Conservation (phyloP, 2,797 vertebrate species). For the Hyperoplus immaculatus region DNA sequence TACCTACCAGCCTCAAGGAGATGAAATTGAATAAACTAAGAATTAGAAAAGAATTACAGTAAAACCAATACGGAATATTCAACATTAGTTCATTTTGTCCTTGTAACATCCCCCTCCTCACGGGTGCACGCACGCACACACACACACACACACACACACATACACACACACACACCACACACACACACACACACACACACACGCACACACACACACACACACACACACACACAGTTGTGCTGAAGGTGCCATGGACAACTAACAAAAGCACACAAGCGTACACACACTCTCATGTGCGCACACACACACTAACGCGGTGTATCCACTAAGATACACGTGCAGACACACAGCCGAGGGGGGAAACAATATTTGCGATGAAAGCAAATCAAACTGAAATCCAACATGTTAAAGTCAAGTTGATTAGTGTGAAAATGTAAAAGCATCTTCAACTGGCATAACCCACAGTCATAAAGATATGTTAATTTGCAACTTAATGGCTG, state of each 20-base stretch:
- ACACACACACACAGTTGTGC: slow-evolving; percentile 50
- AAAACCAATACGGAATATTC: slow-evolving; percentile 89
- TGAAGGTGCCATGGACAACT: slow-evolving; percentile 73
- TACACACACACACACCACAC: slow-evolving; percentile 25
- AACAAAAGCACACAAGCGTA: slow-evolving; percentile 41
- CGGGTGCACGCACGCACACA: slow-evolving; percentile 20
- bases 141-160: slow-evolving; percentile 37
- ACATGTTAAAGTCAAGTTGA: slow-evolving; percentile 87
- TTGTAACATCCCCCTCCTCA: slow-evolving; percentile 66
- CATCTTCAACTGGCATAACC: slow-evolving; percentile 83
- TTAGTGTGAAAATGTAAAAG: slow-evolving; percentile 86
- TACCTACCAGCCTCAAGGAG: slow-evolving; percentile 87
- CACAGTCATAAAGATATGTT: slow-evolving; percentile 85
- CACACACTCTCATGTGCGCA: slow-evolving; percentile 18
- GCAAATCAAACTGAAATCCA: slow-evolving; percentile 87
- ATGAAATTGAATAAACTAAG: slow-evolving; percentile 89
- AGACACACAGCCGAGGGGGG: slow-evolving; percentile 75
- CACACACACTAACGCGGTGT: slow-evolving; percentile 39
- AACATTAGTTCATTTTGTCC: slow-evolving; percentile 86
- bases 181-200: slow-evolving; percentile 9
- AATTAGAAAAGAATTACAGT: slow-evolving; percentile 89
- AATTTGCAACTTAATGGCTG: slow-evolving; percentile 84
- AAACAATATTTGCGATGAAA: slow-evolving; percentile 86
- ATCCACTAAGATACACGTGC: slow-evolving; percentile 51
- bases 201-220: slow-evolving; percentile 22